A percentile compares a stretch with the other conserved stretches of the same genome.
Evolutionary conservation across 2,888 invertebrate genomes (phyloP).

Genomic region (Petrolisthes cinctipes): DNA sequence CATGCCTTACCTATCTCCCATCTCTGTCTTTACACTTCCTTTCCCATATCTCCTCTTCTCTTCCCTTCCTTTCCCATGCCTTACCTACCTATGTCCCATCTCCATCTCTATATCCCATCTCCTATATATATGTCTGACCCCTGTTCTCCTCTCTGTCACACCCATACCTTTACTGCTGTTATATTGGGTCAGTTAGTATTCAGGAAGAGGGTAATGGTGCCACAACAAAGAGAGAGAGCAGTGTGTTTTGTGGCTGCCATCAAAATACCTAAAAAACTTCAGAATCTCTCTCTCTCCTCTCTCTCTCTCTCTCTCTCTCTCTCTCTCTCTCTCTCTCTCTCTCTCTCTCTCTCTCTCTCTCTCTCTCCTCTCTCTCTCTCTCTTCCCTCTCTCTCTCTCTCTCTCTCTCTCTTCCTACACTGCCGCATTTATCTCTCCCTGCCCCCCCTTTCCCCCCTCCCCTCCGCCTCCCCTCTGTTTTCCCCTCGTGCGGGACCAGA

Average conservation of each 20-base stretch:
- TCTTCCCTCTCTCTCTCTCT: not conserved
- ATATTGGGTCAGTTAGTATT: no score
- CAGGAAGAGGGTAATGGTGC: no score
- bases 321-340: not conserved
- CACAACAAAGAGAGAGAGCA: no score
- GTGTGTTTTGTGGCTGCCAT: no score
- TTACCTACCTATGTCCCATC: not conserved
- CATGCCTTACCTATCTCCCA: not conserved
- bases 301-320: not conserved
- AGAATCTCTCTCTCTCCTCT: not conserved
- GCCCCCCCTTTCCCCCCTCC: not conserved
- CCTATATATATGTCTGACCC: not conserved
- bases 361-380: not conserved
- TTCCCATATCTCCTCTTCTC: not conserved
- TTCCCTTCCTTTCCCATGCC: not conserved
- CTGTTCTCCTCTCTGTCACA: not conserved
- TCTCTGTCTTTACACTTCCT: no score
- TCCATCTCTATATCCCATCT: not conserved
- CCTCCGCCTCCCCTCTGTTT: conserved; percentile 24
- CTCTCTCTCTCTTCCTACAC: not conserved
- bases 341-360: not conserved
- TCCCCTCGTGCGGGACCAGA: conserved; percentile 28
- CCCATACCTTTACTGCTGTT: not conserved
- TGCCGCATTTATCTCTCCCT: not conserved
- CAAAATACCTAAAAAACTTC: not conserved